These are phyloP conservation scores for Muntiacus muntjak DNA, from an alignment of 2,113 vertebrate species.

Conservation along the genomic window DNA sequence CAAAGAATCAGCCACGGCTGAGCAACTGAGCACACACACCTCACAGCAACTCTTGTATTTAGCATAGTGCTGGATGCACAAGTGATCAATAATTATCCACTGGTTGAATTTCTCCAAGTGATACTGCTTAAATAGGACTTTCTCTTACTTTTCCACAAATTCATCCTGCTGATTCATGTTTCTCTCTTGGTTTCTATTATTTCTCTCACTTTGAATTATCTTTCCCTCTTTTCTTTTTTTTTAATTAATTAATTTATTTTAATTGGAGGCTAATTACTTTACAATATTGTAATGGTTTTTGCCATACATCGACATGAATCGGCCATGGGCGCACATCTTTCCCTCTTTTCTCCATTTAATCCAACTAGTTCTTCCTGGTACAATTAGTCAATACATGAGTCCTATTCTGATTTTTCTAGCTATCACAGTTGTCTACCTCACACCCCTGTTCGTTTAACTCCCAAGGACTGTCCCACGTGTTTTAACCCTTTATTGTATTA, in stretches of 20 bases:
- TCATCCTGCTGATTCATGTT: neutral
- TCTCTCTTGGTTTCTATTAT: neutral
- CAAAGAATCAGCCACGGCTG: neutral
- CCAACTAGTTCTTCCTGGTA: neutral
- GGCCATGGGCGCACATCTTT: neutral
- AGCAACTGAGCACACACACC: neutral
- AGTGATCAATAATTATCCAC: neutral
- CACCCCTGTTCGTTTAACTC: neutral
- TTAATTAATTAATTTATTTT: neutral
- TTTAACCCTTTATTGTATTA: neutral
- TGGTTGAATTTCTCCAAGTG: slow-evolving; percentile 27
- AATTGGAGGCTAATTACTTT: neutral
- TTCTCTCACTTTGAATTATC: neutral
- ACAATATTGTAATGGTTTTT: neutral
- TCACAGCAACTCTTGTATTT: neutral
- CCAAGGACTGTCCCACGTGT: neutral
- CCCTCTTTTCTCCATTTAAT: neutral
- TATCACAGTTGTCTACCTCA: neutral
- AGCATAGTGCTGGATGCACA: neutral
- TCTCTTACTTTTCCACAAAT: slow-evolving; percentile 2
- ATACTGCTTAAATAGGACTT: neutral
- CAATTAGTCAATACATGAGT: neutral
- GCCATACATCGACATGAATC: neutral
- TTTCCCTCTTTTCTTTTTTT: neutral
- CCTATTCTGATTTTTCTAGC: neutral